Evolutionary conservation across 2,888 invertebrate genomes (phyloP).

Genomic region (Cephus pygmeus): DNA sequence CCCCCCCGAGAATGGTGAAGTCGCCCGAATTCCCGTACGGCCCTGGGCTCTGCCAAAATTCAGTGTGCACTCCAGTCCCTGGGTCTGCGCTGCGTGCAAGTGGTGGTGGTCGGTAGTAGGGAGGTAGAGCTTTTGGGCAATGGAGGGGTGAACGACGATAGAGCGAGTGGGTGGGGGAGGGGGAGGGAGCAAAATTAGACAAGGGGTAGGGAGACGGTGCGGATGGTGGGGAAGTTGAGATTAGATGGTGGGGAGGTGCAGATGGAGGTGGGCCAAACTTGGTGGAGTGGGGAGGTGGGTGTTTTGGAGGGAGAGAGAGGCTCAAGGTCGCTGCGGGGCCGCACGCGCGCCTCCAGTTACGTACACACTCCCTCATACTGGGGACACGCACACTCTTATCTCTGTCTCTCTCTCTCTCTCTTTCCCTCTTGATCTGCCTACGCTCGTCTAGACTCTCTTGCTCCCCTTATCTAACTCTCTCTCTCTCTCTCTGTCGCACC

Average conservation of each 20-base stretch:
- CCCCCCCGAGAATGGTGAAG: neutral
- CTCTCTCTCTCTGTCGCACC: conserved; percentile 5
- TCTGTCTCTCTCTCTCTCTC: conserved; percentile 2
- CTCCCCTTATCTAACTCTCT: conserved; percentile 16
- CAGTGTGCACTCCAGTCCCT: conserved; percentile 31
- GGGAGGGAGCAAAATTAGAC: neutral
- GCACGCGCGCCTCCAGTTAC: conserved; percentile 58
- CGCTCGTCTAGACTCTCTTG: conserved; percentile 13
- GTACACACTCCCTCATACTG: conserved; percentile 35
- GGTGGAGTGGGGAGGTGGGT: conserved; percentile 29
- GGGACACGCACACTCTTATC: conserved; percentile 9
- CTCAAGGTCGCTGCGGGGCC: conserved; percentile 62
- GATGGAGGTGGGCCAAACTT: conserved; percentile 16
- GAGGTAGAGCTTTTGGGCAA: neutral
- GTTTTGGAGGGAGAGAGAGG: conserved; percentile 20
- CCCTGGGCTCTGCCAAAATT: conserved; percentile 21
- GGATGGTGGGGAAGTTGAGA: conserved; percentile 22
- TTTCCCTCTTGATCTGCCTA: conserved; percentile 8
- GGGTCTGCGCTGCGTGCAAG: conserved; percentile 35
- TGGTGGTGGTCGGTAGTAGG: conserved; percentile 1
- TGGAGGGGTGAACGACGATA: neutral
- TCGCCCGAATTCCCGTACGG: neutral
- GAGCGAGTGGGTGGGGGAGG: conserved; percentile 5
- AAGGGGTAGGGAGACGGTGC: conserved; percentile 21
- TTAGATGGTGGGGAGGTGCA: conserved; percentile 19